Conservation (phyloP, 2,888 invertebrate species). For the Fragum whitleyi region DNA sequence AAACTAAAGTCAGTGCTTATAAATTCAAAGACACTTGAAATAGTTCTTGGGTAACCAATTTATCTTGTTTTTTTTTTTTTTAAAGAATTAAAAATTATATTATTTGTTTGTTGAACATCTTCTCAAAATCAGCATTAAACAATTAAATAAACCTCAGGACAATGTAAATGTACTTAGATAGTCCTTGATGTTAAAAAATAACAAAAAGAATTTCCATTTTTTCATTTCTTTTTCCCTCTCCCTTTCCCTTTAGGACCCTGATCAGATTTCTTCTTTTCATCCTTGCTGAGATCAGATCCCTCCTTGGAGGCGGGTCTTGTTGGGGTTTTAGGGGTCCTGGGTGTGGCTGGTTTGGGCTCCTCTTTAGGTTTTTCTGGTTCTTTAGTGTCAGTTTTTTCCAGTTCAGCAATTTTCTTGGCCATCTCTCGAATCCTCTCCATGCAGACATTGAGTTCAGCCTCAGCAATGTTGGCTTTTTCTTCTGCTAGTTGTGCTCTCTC, state of each 20-base stretch:
- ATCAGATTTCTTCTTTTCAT: conserved; percentile 67
- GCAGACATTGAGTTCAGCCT: conserved; percentile 73
- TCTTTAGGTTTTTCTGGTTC: conserved; percentile 48
- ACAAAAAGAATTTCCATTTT: too few species aligned
- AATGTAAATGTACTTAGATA: too few species aligned
- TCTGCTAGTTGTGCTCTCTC: conserved; percentile 81
- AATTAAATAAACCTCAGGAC: too few species aligned
- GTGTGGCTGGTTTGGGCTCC: conserved; percentile 43
- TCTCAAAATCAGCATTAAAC: too few species aligned
- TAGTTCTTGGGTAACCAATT: too few species aligned
- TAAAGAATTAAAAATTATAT: too few species aligned
- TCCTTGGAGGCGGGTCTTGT: conserved; percentile 56
- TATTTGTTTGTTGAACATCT: too few species aligned
- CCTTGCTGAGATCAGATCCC: conserved; percentile 50
- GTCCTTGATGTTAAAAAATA: too few species aligned
- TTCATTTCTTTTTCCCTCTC: conserved; percentile 16
- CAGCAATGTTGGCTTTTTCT: conserved; percentile 74
- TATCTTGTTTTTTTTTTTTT: too few species aligned
- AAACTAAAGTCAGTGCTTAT: too few species aligned
- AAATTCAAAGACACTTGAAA: too few species aligned
- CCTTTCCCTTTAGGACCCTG: conserved; percentile 53
- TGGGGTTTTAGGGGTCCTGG: conserved; percentile 58
- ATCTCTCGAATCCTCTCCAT: conserved; percentile 75
- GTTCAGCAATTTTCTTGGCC: conserved; percentile 70
- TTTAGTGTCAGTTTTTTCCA: conserved; percentile 46